Evolutionary conservation across 2,888 invertebrate species (phyloP).

Genomic region (Hesperia comma): DNA sequence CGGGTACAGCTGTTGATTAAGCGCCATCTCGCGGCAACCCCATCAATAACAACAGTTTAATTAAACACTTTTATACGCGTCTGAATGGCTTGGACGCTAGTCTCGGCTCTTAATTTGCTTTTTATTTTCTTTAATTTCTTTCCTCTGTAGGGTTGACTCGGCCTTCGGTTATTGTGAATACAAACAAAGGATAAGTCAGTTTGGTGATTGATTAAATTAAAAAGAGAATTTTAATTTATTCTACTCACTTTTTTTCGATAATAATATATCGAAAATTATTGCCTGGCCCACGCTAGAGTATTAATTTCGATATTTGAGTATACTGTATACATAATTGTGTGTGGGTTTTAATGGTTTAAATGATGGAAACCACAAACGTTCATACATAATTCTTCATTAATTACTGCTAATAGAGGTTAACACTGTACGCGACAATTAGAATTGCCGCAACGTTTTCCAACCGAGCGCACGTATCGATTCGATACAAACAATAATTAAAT

Average conservation of each 20-base stretch:
- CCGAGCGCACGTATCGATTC: slow-evolving; percentile 12
- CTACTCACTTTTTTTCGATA: no score
- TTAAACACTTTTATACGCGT: slow-evolving; percentile 81
- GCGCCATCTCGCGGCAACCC: slow-evolving; percentile 80
- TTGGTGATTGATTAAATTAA: background rate
- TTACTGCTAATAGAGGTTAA: slow-evolving; percentile 29
- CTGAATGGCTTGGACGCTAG: slow-evolving; percentile 68
- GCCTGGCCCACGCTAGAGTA: background rate
- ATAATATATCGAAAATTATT: no score
- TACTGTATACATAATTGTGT: slow-evolving; percentile 5
- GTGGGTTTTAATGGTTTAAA: slow-evolving; percentile 12
- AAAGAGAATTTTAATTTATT: background rate
- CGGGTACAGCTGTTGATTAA: slow-evolving; percentile 73
- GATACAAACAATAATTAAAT: slow-evolving; percentile 41
- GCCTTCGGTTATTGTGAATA: slow-evolving; percentile 49
- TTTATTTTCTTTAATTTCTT: slow-evolving; percentile 64
- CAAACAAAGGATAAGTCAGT: slow-evolving; percentile 52
- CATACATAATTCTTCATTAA: slow-evolving; percentile 30
- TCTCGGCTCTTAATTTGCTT: slow-evolving; percentile 70
- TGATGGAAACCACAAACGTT: slow-evolving; percentile 30
- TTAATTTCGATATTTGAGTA: background rate
- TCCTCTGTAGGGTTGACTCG: slow-evolving; percentile 63
- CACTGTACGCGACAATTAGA: slow-evolving; percentile 37
- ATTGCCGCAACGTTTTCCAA: slow-evolving; percentile 34
- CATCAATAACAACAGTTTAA: slow-evolving; percentile 83